phyloP scores from a whole-genome alignment of 2,113 vertebrate species.

The Apistogramma diplotaenia region DNA sequence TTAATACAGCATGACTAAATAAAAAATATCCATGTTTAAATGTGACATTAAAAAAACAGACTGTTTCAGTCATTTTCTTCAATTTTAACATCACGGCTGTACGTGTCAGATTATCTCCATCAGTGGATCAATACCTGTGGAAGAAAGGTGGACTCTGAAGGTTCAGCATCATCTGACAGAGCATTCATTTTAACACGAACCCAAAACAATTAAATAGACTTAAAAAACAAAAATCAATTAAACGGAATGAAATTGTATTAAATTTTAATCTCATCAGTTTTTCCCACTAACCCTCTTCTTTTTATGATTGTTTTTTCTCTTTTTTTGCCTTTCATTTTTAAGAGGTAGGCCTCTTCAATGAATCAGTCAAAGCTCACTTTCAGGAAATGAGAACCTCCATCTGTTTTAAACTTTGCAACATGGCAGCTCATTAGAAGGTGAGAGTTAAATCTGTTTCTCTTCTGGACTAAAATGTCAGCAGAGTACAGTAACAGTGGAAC shows the following conservation, averaged over 20 bases:
- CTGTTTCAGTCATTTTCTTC: too few species aligned
- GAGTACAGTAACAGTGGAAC: constrained; percentile 19
- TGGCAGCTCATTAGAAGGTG: not conserved
- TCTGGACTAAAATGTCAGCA: constrained; percentile 4
- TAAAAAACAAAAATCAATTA: not conserved
- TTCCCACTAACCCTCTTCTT: too few species aligned
- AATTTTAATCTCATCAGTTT: not conserved
- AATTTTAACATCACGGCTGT: too few species aligned
- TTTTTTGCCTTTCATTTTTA: not conserved
- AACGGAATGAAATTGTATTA: not conserved
- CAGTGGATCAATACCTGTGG: not conserved
- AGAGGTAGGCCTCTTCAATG: not conserved
- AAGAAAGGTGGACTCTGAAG: not conserved
- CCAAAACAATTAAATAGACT: not conserved
- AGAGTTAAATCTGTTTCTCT: not conserved
- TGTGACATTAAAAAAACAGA: not conserved
- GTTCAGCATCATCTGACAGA: not conserved
- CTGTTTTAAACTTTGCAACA: not conserved
- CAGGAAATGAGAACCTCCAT: not conserved
- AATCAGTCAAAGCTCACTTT: not conserved
- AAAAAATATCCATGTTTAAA: not conserved
- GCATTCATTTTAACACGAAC: not conserved
- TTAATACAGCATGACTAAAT: not conserved
- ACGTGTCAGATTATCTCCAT: not conserved
- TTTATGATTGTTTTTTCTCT: too few species aligned